Evolutionary conservation across 2,888 invertebrate genomes (phyloP).

Genomic region (Halictus ligatus): DNA sequence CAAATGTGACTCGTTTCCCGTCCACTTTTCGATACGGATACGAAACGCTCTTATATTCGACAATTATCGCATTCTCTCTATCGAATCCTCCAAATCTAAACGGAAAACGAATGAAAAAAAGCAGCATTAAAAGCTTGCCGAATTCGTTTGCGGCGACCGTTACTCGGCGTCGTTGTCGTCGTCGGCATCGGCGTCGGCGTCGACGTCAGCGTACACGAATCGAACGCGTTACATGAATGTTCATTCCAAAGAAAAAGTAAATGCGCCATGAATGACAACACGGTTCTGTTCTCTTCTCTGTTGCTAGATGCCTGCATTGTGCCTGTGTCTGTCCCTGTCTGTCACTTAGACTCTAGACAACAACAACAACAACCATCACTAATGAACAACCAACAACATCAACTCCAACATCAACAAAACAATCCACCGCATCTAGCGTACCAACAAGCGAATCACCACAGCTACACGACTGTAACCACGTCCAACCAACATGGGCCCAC

Average conservation of each 20-base stretch:
- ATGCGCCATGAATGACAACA: slow-evolving; percentile 84
- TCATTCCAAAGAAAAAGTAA: slow-evolving; percentile 62
- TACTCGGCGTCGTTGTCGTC: not conserved
- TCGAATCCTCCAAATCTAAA: not conserved
- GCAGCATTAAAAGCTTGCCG: not conserved
- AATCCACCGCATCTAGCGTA: slow-evolving; percentile 85
- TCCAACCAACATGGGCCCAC: slow-evolving; percentile 83
- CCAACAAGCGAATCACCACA: slow-evolving; percentile 85
- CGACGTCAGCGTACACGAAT: not conserved
- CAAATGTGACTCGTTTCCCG: not conserved
- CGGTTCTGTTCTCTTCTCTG: slow-evolving; percentile 89
- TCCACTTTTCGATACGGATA: not conserved
- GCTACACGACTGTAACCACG: slow-evolving; percentile 84
- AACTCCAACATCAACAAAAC: slow-evolving; percentile 84
- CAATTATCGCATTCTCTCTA: not conserved
- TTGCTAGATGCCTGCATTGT: slow-evolving; percentile 96
- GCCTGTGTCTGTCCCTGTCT: slow-evolving; percentile 85
- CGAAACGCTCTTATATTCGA: not conserved
- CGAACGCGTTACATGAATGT: slow-evolving; percentile 30
- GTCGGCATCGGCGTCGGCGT: not conserved
- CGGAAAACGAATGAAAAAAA: not conserved
- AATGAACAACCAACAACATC: slow-evolving; percentile 82
- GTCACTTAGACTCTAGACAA: slow-evolving; percentile 85
- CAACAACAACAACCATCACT: slow-evolving; percentile 81
- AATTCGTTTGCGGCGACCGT: not conserved